phyloP scores from a whole-genome alignment of 1,140 invertebrate genomes.

The Aphelinus certus region DNA sequence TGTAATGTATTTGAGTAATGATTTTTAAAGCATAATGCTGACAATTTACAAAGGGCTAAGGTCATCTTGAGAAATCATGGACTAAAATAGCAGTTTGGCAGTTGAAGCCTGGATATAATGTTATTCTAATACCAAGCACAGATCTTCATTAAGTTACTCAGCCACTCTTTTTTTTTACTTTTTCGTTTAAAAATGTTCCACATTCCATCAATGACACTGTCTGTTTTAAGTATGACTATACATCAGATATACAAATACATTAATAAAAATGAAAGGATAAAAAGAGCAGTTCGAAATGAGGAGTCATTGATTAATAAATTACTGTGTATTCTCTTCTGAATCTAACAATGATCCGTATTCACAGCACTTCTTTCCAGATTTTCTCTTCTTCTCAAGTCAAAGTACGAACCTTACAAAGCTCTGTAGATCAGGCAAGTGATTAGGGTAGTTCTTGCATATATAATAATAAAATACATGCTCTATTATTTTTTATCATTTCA shows the following conservation, averaged over 20 bases:
- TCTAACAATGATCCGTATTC: constrained; percentile 18
- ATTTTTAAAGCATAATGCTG: constrained; percentile 15
- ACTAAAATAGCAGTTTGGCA: constrained; percentile 47
- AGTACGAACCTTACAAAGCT: background rate
- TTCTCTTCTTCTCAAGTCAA: background rate
- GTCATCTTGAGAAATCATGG: constrained; percentile 5
- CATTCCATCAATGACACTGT: constrained; percentile 18
- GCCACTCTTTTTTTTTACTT: constrained; percentile 30
- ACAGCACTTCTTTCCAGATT: constrained; percentile 29
- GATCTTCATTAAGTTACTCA: constrained; percentile 42
- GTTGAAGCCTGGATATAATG: constrained; percentile 53
- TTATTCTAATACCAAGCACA: constrained; percentile 48
- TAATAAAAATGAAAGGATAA: constrained; percentile 14
- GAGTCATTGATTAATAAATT: constrained; percentile 29
- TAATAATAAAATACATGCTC: too few relatives aligned
- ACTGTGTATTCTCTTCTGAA: background rate
- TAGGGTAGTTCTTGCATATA: background rate
- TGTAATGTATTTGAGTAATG: too few relatives aligned
- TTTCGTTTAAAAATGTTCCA: constrained; percentile 16
- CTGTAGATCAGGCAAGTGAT: constrained; percentile 14
- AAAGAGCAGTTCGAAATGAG: constrained; percentile 9
- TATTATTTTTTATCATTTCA: too few relatives aligned
- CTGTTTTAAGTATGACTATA: background rate
- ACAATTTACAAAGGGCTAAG: constrained; percentile 20
- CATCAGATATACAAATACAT: constrained; percentile 5